phyloP scores from a whole-genome alignment of 2,113 vertebrate species.

The Calidris pygmaea region DNA sequence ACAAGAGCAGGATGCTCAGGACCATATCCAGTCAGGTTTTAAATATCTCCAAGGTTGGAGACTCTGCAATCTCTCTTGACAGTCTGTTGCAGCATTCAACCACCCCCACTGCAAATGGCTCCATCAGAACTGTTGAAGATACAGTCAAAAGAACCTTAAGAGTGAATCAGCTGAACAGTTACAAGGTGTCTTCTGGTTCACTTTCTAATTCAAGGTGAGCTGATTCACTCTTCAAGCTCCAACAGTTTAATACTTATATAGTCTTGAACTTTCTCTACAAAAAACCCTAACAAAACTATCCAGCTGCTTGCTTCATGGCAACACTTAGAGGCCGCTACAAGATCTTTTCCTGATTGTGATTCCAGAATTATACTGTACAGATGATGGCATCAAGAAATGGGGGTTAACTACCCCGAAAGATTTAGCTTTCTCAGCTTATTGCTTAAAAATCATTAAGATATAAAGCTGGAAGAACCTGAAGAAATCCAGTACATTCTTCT shows the following conservation, averaged over 20 bases:
- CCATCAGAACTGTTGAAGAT: neutral
- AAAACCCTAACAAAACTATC: fast-evolving
- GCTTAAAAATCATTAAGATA: neutral
- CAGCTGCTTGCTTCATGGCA: neutral
- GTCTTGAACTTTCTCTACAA: neutral
- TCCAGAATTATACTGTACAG: neutral
- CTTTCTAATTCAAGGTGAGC: neutral
- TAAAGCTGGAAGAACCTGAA: neutral
- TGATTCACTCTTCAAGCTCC: neutral
- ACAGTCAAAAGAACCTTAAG: neutral
- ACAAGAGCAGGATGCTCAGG: neutral
- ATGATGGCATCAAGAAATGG: neutral
- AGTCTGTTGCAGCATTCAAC: neutral
- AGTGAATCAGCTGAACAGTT: neutral
- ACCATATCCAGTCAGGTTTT: neutral
- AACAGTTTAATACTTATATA: neutral
- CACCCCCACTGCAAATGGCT: neutral
- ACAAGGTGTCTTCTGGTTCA: neutral
- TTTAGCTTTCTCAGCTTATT: neutral
- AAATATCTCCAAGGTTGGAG: neutral
- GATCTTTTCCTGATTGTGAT: neutral
- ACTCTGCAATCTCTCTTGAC: neutral
- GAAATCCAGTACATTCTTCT: neutral
- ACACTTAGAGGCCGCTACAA: neutral
- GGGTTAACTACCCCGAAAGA: neutral